Evolutionary conservation across 2,797 vertebrate species (phyloP), one percentile per base, ranked within the genome.

Genomic region (Austrolebias charrua): DNA sequence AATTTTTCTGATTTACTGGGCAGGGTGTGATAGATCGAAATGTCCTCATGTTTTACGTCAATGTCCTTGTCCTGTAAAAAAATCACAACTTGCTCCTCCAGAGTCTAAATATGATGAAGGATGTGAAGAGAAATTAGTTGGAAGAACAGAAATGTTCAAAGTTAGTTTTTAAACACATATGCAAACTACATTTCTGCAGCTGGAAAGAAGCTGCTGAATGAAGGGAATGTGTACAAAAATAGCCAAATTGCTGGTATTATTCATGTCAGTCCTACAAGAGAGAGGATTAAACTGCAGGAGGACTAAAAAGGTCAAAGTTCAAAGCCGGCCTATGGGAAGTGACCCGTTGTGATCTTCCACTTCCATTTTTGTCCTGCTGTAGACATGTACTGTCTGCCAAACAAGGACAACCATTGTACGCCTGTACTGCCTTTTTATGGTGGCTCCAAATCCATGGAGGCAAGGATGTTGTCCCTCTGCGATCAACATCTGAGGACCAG

Each of bases 251-350:
- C 42, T 57, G 47, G 47, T 48, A 70, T 68, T 18, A 59, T 28
- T 84, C 80, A 66, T 76, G 70, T 70, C 45, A 15, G 62, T 66
- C 45, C 13, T 57, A 53, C 54, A 35, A 42, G 49, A 61, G n/a
- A n/a, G 24, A 59, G 66, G 50, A 82, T 74, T 59, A 75, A 82
- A 59, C 18, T 69, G 69, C 77, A 81, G 67, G n/a, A n/a, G n/a
- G 71, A 64, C 63, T 51, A 0, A 24, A 24, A 73, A 66, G 85
- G 88, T 92, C 83, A 92, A 81, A 89, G 89, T 87, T 90, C 72
- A 89, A 90, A 71, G 55, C 44, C 53, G 78, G 83, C 83, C 85
- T 77, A 69, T 86, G 84, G 86, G 86, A 86, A 79, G 82, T 89
- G 86, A 89, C 90, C 90, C 72, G 68, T 57, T 57, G 67, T 81